These are phyloP conservation scores for Drosophila paramelanica DNA, from an alignment of 2,888 invertebrate genomes.

Conservation along the genomic window DNA sequence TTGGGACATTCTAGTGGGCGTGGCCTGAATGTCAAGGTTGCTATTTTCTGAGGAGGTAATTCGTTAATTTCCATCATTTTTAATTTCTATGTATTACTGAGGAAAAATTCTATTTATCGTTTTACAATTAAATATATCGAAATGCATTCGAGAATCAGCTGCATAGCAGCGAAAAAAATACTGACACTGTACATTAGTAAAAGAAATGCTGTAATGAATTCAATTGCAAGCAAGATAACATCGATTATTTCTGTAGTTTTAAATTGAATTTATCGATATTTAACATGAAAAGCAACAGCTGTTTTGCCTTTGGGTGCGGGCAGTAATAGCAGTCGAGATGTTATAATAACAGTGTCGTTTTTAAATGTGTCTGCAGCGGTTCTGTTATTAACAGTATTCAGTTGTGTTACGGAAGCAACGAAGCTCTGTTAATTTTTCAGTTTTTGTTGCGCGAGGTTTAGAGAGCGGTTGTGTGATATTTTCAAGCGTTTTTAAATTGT, in stretches of 20 bases:
- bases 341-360: conserved; percentile 14
- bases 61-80: too few relatives aligned
- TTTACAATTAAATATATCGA: neutral
- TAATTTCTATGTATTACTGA: too few relatives aligned
- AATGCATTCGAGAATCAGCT: neutral
- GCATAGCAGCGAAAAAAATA: neutral
- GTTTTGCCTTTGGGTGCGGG: conserved; percentile 9
- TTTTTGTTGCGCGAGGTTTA: conserved; percentile 57
- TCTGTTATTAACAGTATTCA: conserved; percentile 38
- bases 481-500: conserved; percentile 22
- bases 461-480: conserved; percentile 48
- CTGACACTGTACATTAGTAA: neutral
- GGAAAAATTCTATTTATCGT: neutral
- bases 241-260: neutral
- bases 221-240: neutral
- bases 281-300: conserved; percentile 22
- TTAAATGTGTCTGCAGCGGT: conserved; percentile 17
- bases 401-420: conserved; percentile 24
- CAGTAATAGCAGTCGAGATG: conserved; percentile 1
- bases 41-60: too few relatives aligned
- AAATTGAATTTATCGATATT: conserved; percentile 10
- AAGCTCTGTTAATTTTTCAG: conserved; percentile 45
- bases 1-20: too few relatives aligned
- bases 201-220: neutral
- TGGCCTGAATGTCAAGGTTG: too few relatives aligned